A percentile compares a stretch with the other conserved stretches of the same genome.
Conservation (phyloP, 2,113 vertebrate species). For the Spea bombifrons region DNA sequence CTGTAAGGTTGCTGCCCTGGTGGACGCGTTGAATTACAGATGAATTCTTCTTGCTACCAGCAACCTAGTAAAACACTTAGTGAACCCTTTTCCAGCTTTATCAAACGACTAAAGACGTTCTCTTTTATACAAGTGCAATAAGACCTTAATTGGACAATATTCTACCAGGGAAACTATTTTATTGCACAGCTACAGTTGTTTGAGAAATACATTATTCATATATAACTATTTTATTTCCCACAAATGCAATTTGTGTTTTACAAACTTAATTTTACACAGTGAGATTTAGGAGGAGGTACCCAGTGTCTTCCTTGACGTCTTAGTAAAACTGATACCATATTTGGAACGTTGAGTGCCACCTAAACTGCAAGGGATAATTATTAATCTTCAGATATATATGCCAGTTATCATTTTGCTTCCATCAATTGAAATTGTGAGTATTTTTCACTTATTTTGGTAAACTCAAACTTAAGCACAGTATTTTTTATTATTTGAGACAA, state of each 20-base stretch:
- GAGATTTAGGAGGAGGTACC: constrained; percentile 55
- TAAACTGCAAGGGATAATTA: no score
- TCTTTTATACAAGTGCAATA: constrained; percentile 14
- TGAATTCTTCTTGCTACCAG: constrained; percentile 33
- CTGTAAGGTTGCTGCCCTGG: constrained; percentile 7
- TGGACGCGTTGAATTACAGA: constrained; percentile 28
- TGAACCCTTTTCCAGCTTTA: constrained; percentile 44
- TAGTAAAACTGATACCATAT: constrained; percentile 57
- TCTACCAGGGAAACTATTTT: neutral
- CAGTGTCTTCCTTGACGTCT: constrained; percentile 55
- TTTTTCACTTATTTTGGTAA: no score
- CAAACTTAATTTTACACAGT: constrained; percentile 27
- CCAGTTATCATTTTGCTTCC: no score
- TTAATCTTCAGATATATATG: no score
- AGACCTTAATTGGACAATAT: constrained; percentile 2
- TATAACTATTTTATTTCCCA: neutral
- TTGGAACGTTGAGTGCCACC: constrained; percentile 40
- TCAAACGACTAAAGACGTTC: constrained; percentile 34
- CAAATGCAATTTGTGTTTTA: constrained; percentile 37
- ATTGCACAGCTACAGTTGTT: neutral
- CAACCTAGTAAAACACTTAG: constrained; percentile 40
- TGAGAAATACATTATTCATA: neutral
- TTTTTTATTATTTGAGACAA: no score
- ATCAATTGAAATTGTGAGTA: no score
- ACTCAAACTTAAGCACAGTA: no score